Evolutionary conservation across 2,797 vertebrate genomes (phyloP), one percentile per base, ranked within the genome.

Genomic region (Macropodus opercularis): DNA sequence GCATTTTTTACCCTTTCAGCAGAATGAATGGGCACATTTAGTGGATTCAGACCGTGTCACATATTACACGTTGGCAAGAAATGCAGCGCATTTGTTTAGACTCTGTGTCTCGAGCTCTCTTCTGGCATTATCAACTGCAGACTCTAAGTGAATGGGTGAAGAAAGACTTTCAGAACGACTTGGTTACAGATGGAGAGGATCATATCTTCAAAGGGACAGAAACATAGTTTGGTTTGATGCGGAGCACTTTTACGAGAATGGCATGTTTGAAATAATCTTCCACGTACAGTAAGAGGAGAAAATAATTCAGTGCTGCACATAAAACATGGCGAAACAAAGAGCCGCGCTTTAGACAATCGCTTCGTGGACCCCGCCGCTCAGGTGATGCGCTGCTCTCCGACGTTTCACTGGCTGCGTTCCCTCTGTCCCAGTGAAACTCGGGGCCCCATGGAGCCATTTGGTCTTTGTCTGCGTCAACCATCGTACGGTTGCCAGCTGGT

Each of bases 151-250:
- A 85, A 72, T 18, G 68, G 83, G 51, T 54, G 64, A 83, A 79
- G 83, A 88, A 81, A 86, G 77, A 85, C 77, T 77, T 72, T 78
- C 55, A 79, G 76, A 85, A 77, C 41, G 75, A 85, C 64, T 77
- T 63, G 60, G 75, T 72, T 77, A 69, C 88, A 89, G 85, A 90
- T 89, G 87, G 85, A 83, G 81, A 77, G 77, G 72, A 88, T 88
- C 81, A 81, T 74, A 88, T 89, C 85, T 90, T 90, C 83, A 89
- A 90, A 90, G 85, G 71, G 65, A 76, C 74, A 84, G 55, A 85
- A 72, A 81, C 72, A 69, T 40, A 72, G 70, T 88, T 86, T 63
- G 79, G 85, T 84, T 87, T 69, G 80, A 80, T 76, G 75, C 71
- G 61, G 78, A 69, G 74, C 64, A 21, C 47, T 78, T 89, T 90